Evolutionary conservation across 2,797 vertebrate species (phyloP).

Genomic region (Craterocephalus amniculus): DNA sequence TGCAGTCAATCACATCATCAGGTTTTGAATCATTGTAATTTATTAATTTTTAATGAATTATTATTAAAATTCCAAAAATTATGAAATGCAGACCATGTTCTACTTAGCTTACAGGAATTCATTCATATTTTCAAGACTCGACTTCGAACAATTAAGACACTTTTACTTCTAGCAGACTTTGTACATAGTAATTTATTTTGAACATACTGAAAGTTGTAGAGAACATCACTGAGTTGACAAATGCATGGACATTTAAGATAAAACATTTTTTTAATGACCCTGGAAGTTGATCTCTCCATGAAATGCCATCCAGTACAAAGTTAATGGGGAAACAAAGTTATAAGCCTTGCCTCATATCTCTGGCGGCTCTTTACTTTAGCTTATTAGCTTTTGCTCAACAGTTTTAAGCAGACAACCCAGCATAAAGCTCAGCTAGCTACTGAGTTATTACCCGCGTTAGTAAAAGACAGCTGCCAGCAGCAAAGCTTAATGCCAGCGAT

Average conservation of each 20-base stretch:
- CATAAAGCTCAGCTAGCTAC: constrained; percentile 29
- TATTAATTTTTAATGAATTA: no score
- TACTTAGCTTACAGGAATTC: no score
- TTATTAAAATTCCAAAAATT: no score
- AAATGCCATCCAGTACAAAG: not conserved
- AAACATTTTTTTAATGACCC: no score
- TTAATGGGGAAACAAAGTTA: not conserved
- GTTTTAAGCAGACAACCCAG: not conserved
- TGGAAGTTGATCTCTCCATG: no score
- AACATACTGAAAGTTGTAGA: no score
- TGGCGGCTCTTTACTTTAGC: constrained; percentile 7
- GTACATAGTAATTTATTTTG: not conserved
- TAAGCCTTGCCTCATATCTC: not conserved
- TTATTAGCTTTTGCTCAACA: not conserved
- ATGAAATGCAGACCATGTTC: no score
- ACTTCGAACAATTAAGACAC: not conserved
- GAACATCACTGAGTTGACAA: no score
- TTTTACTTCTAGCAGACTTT: not conserved
- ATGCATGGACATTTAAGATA: no score
- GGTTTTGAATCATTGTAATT: no score
- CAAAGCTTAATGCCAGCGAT: not conserved
- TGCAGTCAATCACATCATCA: no score
- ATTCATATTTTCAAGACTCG: no score
- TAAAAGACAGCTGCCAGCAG: not conserved
- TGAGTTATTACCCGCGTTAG: constrained; percentile 24